Base-by-base conservation (phyloP, 2,113 vertebrate genomes). In the Chaetodon trifascialis region DNA sequence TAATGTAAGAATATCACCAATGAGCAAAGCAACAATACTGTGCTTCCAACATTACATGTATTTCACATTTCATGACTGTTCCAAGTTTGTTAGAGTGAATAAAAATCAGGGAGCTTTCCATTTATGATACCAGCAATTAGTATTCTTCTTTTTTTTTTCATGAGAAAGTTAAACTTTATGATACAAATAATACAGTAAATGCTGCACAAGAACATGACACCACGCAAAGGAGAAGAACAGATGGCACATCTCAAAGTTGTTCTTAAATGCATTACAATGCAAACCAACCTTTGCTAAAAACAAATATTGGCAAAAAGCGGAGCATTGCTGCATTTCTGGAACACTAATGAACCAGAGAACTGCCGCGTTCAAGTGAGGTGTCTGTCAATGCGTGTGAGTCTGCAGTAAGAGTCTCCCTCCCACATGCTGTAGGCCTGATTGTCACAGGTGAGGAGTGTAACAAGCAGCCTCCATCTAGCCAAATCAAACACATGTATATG, bases 381-480 rank as follows among this genome's bases (percentile, higher is more conserved):
- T 65, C 9, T 82, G 17, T 56, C 25, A 40, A 7, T 60, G 42
- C 44, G 6, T 40, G 14, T 56, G 14, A 19, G 14, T 54, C 34
- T 14, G 2, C 7, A 40, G 23, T 1, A 4, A 12, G 42, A 65
- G 47, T 21, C 25, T 79, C 70, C 59, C 25, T 76, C 38, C 59
- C 23, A 60, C 52, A n/a, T 55, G 70, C 82, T 83, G 68, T 23
- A 79, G 73, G 75, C 58, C 23, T 51, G 49, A 81, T 68, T 84
- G 83, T 84, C 81, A 85, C 80, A 86, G 83, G 77, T 90, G 76
- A 90, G 74, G 47, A 82, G 68, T 83, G 86, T 74, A 58, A 88
- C 73, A 72, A 80, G 74, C 80, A 76, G 56, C 44, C 55, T 67
- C 56, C 40, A 2, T 83, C 82, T 12, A 67, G 69, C 70, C 79